Evolutionary conservation across 2,113 vertebrate genomes (phyloP).

Genomic region (Hippolais icterina): DNA sequence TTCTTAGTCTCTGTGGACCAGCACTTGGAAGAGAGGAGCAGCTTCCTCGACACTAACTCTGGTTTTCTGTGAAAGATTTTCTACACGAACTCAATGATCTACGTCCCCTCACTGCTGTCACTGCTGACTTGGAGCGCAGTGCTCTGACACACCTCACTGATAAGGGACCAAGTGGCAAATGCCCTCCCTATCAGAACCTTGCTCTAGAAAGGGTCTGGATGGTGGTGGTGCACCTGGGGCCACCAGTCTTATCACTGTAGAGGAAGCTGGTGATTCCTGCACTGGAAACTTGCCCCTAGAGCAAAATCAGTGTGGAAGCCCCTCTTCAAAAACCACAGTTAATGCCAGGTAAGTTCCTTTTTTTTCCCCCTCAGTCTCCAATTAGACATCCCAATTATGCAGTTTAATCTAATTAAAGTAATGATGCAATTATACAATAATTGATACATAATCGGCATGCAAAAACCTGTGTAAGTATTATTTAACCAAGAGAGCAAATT

Average conservation of each 20-base stretch:
- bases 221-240: not conserved
- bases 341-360: not conserved
- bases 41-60: not conserved
- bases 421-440: conserved; percentile 79
- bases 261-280: not conserved
- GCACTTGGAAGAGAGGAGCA: not conserved
- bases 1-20: not conserved
- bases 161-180: not conserved
- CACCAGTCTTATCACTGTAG: not conserved
- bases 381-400: conserved; percentile 76
- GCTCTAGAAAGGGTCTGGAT: not conserved
- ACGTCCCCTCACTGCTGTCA: not conserved
- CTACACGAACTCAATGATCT: not conserved
- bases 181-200: not conserved
- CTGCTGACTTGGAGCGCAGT: not conserved
- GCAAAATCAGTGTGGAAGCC: not conserved
- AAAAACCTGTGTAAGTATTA: conserved; percentile 67
- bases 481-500: conserved; percentile 75
- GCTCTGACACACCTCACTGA: not conserved
- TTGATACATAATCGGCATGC: conserved; percentile 74
- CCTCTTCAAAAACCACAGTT: not conserved
- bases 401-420: conserved; percentile 78
- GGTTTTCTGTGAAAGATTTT: not conserved
- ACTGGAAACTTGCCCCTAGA: not conserved
- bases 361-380: conserved; percentile 34